These are phyloP conservation scores for Leucozona laternaria DNA, from an alignment of 2,888 invertebrate species.

Conservation along the genomic window DNA sequence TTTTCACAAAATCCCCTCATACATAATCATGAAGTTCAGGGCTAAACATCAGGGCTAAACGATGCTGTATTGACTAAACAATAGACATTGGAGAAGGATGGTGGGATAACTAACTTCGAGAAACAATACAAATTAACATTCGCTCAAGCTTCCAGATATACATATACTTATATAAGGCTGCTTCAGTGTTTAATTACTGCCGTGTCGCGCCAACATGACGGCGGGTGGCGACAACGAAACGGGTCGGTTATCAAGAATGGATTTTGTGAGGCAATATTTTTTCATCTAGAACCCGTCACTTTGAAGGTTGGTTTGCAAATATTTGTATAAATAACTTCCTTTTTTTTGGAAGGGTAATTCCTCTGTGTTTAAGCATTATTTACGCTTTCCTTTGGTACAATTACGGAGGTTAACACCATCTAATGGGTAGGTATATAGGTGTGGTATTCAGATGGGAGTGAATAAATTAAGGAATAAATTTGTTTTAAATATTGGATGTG, in stretches of 20 bases:
- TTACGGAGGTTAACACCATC: slow-evolving; percentile 47
- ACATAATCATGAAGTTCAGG: slow-evolving; percentile 62
- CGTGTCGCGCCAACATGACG: neutral
- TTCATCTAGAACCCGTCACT: slow-evolving; percentile 42
- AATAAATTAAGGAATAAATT: slow-evolving; percentile 46
- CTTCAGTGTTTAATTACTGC: slow-evolving; percentile 56
- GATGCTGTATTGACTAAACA: slow-evolving; percentile 10
- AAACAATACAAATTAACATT: slow-evolving; percentile 58
- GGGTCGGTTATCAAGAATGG: slow-evolving; percentile 1
- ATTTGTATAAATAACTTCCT: slow-evolving; percentile 13
- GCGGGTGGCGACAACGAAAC: neutral
- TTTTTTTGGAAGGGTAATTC: neutral
- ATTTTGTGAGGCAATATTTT: slow-evolving; percentile 45
- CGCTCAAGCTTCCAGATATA: neutral
- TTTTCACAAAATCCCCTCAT: slow-evolving; percentile 37
- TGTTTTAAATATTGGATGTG: neutral
- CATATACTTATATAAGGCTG: neutral
- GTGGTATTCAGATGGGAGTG: neutral
- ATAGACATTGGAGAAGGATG: neutral
- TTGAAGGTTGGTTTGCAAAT: neutral
- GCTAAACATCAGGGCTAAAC: neutral
- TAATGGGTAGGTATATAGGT: neutral
- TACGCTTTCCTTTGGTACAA: slow-evolving; percentile 33
- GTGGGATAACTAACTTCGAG: slow-evolving; percentile 32
- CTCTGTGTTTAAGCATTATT: slow-evolving; percentile 9